Conservation (phyloP, 1,140 invertebrate species). For the Aleiodes sp. region DNA sequence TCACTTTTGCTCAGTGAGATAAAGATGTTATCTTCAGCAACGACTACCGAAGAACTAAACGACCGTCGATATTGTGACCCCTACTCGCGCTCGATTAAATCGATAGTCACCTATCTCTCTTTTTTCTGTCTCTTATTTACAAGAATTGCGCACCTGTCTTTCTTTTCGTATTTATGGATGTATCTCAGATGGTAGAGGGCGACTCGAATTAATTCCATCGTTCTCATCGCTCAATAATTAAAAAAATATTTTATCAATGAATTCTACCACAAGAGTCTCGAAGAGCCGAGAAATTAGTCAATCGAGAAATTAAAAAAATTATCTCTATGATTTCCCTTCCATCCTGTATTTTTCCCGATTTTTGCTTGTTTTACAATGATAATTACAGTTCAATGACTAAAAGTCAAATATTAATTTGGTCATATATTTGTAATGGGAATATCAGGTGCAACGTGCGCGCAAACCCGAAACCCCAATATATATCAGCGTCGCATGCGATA, state of each 20-base stretch:
- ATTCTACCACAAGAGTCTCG: too few species aligned
- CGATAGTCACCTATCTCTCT: constrained; percentile 25
- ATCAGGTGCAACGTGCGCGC: neutral
- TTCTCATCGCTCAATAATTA: too few species aligned
- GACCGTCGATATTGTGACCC: constrained; percentile 25
- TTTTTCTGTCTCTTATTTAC: constrained; percentile 1
- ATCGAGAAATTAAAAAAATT: too few species aligned
- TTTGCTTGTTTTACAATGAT: neutral
- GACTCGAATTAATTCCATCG: too few species aligned
- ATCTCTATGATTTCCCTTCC: too few species aligned
- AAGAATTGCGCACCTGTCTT: neutral
- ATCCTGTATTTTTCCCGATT: too few species aligned
- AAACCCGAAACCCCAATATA: constrained; percentile 28
- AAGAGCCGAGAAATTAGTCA: too few species aligned
- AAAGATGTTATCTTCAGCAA: constrained; percentile 32
- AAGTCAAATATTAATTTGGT: constrained; percentile 33
- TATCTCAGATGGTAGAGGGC: too few species aligned
- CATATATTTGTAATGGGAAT: constrained; percentile 12
- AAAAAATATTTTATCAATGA: too few species aligned
- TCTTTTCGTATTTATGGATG: neutral
- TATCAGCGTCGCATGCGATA: constrained; percentile 42
- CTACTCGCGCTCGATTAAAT: constrained; percentile 27
- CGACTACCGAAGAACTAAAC: constrained; percentile 28
- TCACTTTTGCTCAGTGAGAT: constrained; percentile 20
- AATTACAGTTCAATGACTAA: constrained; percentile 2